Evolutionary conservation across 2,888 invertebrate species (phyloP).

Genomic region (Platycheirus albimanus): DNA sequence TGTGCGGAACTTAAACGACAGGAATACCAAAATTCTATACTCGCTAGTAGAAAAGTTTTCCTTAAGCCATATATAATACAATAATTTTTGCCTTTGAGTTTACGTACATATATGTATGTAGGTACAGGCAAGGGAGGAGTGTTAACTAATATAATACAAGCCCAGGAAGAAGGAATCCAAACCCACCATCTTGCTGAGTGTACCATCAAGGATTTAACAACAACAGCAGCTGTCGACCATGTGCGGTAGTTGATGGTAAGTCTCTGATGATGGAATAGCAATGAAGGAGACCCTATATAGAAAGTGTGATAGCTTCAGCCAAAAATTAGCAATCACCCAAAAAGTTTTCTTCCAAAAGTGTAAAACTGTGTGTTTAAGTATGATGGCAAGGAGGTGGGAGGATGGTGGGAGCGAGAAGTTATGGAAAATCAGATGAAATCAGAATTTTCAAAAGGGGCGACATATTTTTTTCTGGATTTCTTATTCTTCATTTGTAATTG

Average conservation of each 20-base stretch:
- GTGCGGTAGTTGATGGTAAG: slow-evolving; percentile 25
- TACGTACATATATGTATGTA: no score
- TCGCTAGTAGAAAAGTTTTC: slow-evolving; percentile 45
- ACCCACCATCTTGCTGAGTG: slow-evolving; percentile 33
- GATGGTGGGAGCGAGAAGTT: no score
- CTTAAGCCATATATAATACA: slow-evolving; percentile 42
- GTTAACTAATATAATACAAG: slow-evolving; percentile 34
- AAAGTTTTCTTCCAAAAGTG: slow-evolving; percentile 39
- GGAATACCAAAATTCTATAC: slow-evolving; percentile 52
- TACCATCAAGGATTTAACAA: slow-evolving; percentile 16
- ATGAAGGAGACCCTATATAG: no score
- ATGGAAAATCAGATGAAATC: no score
- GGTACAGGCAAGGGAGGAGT: slow-evolving; percentile 35
- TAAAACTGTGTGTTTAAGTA: background rate
- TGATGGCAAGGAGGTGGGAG: no score
- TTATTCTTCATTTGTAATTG: no score
- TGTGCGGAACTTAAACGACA: slow-evolving; percentile 32
- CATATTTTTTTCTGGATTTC: no score
- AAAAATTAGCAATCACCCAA: slow-evolving; percentile 64
- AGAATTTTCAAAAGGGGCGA: no score
- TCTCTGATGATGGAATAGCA: background rate
- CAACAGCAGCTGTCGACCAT: slow-evolving; percentile 54
- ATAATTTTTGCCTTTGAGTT: slow-evolving; percentile 50
- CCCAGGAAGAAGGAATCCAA: no score
- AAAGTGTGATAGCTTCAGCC: no score